A percentile compares a stretch with the other conserved stretches of the same genome.
phyloP scores from a whole-genome alignment of 2,888 invertebrate species.

The Pseudeuparius sepicola region DNA sequence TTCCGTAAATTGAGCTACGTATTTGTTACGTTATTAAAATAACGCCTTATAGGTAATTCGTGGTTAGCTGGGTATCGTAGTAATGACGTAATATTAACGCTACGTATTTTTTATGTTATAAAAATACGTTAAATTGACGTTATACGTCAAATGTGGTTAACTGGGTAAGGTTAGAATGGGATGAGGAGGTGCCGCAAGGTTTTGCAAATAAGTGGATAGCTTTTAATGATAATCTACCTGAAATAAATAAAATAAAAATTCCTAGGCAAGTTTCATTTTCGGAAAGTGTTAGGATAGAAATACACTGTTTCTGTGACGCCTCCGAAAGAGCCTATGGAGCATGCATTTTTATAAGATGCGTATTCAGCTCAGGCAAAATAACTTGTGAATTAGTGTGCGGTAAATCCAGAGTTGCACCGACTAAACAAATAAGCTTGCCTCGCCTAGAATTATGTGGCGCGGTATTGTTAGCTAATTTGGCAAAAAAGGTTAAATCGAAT shows the following conservation, averaged over 20 bases:
- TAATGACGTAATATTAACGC: no score
- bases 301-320: conserved; percentile 16
- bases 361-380: conserved; percentile 2
- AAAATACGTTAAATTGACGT: no score
- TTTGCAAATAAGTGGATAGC: conserved; percentile 9
- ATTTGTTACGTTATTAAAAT: no score
- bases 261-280: conserved; percentile 10
- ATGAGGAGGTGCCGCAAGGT: conserved; percentile 11
- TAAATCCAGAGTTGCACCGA: conserved; percentile 13
- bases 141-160: no score
- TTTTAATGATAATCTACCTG: conserved; percentile 7
- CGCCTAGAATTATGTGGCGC: conserved; percentile 9
- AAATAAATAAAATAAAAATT: conserved; percentile 11
- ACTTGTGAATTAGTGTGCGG: conserved; percentile 9
- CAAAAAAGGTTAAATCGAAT: no score
- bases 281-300: conserved; percentile 10
- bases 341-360: conserved; percentile 16
- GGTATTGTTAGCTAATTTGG: no score
- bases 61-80: no score
- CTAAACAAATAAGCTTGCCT: conserved; percentile 11
- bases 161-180: conserved; percentile 15
- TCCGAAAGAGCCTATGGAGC: conserved; percentile 16
- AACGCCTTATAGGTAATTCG: no score
- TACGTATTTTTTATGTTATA: no score
- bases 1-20: no score